Percentiles rank a stretch among this genome's conserved stretches.
phyloP scores from a whole-genome alignment of 2,888 invertebrate species.

The Nymphalis urticae region DNA sequence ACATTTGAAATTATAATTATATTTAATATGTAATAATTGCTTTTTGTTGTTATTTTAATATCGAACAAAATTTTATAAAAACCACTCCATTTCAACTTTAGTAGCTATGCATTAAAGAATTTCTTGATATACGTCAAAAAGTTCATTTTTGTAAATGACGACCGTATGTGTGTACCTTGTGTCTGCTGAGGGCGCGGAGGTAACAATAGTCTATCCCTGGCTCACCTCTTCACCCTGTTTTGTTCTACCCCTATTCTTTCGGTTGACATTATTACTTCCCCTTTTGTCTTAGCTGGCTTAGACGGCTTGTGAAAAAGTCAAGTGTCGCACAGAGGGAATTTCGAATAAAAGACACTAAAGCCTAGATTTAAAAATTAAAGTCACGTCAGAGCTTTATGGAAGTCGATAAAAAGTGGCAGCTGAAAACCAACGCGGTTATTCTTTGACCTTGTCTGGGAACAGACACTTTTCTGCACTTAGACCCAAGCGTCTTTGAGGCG shows the following conservation, averaged over 20 bases:
- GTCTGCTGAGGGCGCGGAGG: constrained; percentile 30
- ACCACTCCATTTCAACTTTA: too few species aligned
- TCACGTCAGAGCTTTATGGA: constrained; percentile 28
- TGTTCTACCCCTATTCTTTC: constrained; percentile 71
- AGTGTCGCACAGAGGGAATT: constrained; percentile 46
- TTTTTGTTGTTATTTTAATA: too few species aligned
- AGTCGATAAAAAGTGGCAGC: constrained; percentile 53
- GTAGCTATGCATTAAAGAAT: not conserved
- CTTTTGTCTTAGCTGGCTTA: constrained; percentile 51
- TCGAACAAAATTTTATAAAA: too few species aligned
- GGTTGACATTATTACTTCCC: constrained; percentile 65
- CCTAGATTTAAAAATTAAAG: constrained; percentile 40
- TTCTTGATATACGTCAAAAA: not conserved
- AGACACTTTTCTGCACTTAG: constrained; percentile 71
- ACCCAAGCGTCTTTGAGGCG: constrained; percentile 47
- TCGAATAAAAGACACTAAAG: constrained; percentile 40
- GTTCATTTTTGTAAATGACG: constrained; percentile 10
- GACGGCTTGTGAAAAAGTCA: constrained; percentile 56
- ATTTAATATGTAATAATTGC: too few species aligned
- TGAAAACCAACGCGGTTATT: constrained; percentile 57
- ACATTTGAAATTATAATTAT: too few species aligned
- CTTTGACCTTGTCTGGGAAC: constrained; percentile 50
- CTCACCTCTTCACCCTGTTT: constrained; percentile 72
- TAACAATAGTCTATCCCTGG: constrained; percentile 44
- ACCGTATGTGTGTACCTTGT: constrained; percentile 20